Evolutionary conservation across 2,113 vertebrate species (phyloP), one percentile per base, ranked within the genome.

Genomic region (Hippopotamus amphibius): DNA sequence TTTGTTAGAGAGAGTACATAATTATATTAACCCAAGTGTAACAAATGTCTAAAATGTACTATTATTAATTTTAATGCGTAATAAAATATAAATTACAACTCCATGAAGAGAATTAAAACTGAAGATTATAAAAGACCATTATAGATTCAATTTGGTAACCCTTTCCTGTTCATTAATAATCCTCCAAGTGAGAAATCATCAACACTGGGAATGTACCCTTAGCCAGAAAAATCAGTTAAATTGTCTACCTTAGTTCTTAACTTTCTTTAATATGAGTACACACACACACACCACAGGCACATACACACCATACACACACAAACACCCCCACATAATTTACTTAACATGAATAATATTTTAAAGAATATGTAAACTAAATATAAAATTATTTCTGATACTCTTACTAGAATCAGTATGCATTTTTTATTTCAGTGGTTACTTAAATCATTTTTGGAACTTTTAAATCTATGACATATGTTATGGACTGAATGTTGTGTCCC

Each of bases 41-140:
- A 97, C 77, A 96, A 94, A 95, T 97, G 74, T 82, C 80, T 86
- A 97, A 79, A 97, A 89, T 95, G 88, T 84, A 84, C 26, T 93
- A 69, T 97, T 97, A 95, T 86, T 95, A 97, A 95, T 96, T 96
- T 94, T 96, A 95, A 97, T 95, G 71, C 43, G 77, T 95, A 96
- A 94, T 97, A 93, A 97, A 97, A 94, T 97, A 97, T 91, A 92
- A 97, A 96, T 96, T 96, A 93, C 33, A 89, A 61, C 19, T 88
- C 80, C 46, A 93, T 79, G 87, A 93, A 94, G 55, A 96, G 41
- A 97, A 92, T 93, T 82, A 84, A 95, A 96, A 90, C 82, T 80
- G 90, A 85, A 84, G 61, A 96, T 91, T 88, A 96, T 93, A 84
- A 96, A 96, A 91, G 69, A 96, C 95, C 22, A 96, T 95, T 96